phyloP scores from a whole-genome alignment of 2,888 invertebrate species.

The Xanthorhoe spadicearia region DNA sequence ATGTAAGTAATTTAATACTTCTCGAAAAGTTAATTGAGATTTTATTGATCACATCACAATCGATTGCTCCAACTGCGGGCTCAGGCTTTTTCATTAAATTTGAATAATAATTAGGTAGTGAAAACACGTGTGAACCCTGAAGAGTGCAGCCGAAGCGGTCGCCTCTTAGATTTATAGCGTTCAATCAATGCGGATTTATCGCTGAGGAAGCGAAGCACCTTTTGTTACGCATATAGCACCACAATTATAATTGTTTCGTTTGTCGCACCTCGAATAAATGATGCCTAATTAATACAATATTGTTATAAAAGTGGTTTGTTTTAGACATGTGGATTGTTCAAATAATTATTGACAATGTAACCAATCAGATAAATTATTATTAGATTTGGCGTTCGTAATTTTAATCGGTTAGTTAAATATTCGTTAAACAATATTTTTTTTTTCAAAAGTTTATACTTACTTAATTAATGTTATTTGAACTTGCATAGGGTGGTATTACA shows the following conservation, averaged over 20 bases:
- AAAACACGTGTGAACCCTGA: constrained; percentile 54
- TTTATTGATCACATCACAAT: no score
- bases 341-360: neutral
- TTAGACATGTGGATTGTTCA: neutral
- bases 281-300: constrained; percentile 49
- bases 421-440: no score
- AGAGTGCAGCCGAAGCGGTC: constrained; percentile 61
- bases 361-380: no score
- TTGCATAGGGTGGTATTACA: no score
- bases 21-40: no score
- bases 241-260: constrained; percentile 72
- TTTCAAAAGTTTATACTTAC: no score
- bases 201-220: constrained; percentile 75
- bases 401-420: no score
- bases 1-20: no score
- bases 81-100: neutral
- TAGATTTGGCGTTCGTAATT: no score
- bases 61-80: no score
- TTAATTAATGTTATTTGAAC: no score
- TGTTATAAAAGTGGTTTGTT: constrained; percentile 6
- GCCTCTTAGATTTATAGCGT: constrained; percentile 78
- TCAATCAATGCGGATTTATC: constrained; percentile 85
- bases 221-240: constrained; percentile 74
- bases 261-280: constrained; percentile 47
- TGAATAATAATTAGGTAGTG: neutral